These are phyloP conservation scores for Spongilla lacustris DNA, from an alignment of 37 sponge, comb jelly and placozoan species.

Conservation along the genomic window DNA sequence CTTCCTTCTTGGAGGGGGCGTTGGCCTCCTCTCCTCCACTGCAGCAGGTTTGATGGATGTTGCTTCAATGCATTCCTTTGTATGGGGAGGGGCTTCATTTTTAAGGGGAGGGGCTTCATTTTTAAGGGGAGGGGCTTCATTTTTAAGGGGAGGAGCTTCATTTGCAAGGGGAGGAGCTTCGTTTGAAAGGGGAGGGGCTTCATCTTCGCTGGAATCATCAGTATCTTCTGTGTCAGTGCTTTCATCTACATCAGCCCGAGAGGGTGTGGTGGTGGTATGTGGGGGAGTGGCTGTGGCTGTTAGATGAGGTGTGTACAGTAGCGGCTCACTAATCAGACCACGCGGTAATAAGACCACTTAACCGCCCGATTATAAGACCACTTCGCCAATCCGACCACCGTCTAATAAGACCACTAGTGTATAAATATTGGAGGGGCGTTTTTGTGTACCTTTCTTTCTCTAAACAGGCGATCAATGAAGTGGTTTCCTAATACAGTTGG, in stretches of 20 bases:
- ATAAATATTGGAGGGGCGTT: too few relatives aligned
- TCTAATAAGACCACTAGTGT: too few relatives aligned
- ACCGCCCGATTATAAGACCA: too few relatives aligned
- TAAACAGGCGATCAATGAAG: too few relatives aligned
- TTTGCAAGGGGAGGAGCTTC: background rate
- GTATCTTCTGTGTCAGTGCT: constrained; percentile 74
- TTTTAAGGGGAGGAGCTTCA: background rate
- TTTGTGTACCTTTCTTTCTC: too few relatives aligned
- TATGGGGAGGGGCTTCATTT: background rate
- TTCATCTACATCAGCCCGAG: background rate
- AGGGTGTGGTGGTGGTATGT: background rate
- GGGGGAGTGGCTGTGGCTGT: background rate
- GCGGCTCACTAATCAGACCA: too few relatives aligned
- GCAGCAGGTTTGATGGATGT: background rate
- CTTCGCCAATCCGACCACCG: too few relatives aligned
- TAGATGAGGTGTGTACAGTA: background rate
- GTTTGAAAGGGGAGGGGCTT: background rate
- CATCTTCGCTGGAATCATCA: constrained; percentile 56
- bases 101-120: background rate
- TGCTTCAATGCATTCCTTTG: background rate
- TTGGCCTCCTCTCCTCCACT: background rate
- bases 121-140: background rate
- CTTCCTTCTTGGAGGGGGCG: background rate
- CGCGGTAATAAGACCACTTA: too few relatives aligned
- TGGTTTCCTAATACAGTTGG: too few relatives aligned